Base-by-base conservation (phyloP, 2,888 invertebrate species). In the Heliconius ismenius region DNA sequence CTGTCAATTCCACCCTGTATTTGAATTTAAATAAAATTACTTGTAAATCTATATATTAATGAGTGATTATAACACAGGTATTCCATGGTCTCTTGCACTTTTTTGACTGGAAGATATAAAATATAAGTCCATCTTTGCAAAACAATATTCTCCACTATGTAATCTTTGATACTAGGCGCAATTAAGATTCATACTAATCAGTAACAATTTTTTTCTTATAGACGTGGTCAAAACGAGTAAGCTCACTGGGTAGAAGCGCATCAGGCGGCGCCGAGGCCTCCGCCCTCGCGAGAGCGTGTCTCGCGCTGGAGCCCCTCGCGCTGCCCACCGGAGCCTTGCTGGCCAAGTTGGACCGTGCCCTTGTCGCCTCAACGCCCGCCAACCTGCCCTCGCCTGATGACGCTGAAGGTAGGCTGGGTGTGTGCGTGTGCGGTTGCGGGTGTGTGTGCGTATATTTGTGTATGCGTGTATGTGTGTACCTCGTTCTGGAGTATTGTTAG, bases 281-380 rank as follows among this genome's bases (percentile, higher is more conserved):
- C 82, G 92, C 88, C 74, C 89, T 88, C 85, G 95, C 91, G 82
- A 94, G 86, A 80, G 95, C 86, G 82, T 95, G 89, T 84, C 93
- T 93, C 79, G 97, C 98, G 74, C 95, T 98, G 72, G 98, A 95
- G 84, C 97, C 98, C 4, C 95, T 99, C 80, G 97, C 97, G 75
- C 96, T 97, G 86, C 97, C 97, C 83, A 98, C 98, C 85, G 96
- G 96, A 73, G 95, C 95, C 49, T 96, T 98, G 81, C 95, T 98
- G 18, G 91, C 92, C 0, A 81, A 87, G 0, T 89, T 81, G 95
- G 97, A 88, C 97, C 97, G 90, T 92, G 97, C 85, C 96, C 98
- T 92, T 94, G 96, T 86, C 92, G 97, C 80, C 88, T 65, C 74
- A 18, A 10, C 70, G 54, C 64, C 70, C 21, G 10, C 49, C 15